Base-by-base conservation (phyloP, 2,888 invertebrate genomes). In the Eretmocerus hayati region DNA sequence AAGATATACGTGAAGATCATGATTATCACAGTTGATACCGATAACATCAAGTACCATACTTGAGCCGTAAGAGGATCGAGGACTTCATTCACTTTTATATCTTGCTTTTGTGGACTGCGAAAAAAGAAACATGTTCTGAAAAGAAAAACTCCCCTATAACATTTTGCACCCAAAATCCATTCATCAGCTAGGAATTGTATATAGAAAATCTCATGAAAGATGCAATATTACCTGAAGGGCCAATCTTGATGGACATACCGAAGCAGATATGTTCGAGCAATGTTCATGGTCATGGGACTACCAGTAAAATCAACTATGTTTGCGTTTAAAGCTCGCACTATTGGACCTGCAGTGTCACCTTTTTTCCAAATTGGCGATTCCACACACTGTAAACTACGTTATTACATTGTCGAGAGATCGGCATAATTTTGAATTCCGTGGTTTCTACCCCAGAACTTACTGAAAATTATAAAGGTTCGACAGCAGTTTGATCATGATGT, bases 381-480 rank as follows among this genome's bases (percentile, higher is more conserved):
- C n/a, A n/a, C 48, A 26, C 36, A 26, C n/a, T 46, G 15, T 30
- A 39, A n/a, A 15, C 39, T 39, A 16, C n/a, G n/a, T n/a, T n/a
- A n/a, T n/a, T n/a, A n/a, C n/a, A n/a, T n/a, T n/a, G n/a, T n/a
- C n/a, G n/a, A n/a, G n/a, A n/a, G n/a, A n/a, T n/a, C n/a, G n/a
- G n/a, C n/a, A 4, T 20, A 37, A 37, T 37, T 37, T 9, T 16
- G n/a, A n/a, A n/a, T n/a, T n/a, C n/a, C n/a, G n/a, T n/a, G n/a
- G n/a, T 36, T 20, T 20, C 21, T 15, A 39, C 13, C 13, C 13
- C 20, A 4, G 3, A 4, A 46, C 40, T 36, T 37, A 59, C 60
- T 52, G 57, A 13, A 59, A 58, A 49, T 61, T 61, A 35, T 52
- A 61, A 6, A 61, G 44, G 16, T 59, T 56, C 6, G 54, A 47